A percentile compares a stretch with the other conserved stretches of the same genome.
phyloP scores from a whole-genome alignment of 1,140 invertebrate genomes.

The Drosophila parvula region DNA sequence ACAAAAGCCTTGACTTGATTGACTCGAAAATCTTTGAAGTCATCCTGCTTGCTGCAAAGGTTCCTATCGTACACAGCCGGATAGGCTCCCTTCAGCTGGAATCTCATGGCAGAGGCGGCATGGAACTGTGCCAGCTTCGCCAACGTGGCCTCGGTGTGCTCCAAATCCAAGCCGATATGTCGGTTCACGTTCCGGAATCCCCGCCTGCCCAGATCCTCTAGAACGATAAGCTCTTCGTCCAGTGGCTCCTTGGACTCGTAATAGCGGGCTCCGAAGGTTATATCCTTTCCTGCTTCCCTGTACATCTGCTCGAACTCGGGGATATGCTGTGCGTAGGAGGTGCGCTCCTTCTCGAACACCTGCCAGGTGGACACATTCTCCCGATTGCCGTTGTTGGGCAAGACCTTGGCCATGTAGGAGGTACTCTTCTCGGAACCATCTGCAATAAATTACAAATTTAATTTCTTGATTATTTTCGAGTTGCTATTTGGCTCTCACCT shows the following conservation, averaged over 20 bases:
- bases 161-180: slow-evolving; percentile 85
- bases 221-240: slow-evolving; percentile 74
- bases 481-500: slow-evolving; percentile 21
- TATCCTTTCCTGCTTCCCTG: slow-evolving; percentile 61
- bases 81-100: slow-evolving; percentile 53
- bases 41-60: slow-evolving; percentile 53
- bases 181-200: slow-evolving; percentile 86
- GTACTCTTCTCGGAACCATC: slow-evolving; percentile 37
- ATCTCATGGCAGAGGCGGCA: slow-evolving; percentile 84
- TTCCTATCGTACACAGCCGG: slow-evolving; percentile 44
- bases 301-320: slow-evolving; percentile 70
- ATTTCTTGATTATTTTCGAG: background rate
- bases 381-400: slow-evolving; percentile 44
- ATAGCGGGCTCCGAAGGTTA: slow-evolving; percentile 58
- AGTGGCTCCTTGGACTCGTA: slow-evolving; percentile 24
- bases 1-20: slow-evolving; percentile 39
- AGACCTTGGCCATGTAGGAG: slow-evolving; percentile 65
- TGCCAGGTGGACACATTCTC: slow-evolving; percentile 61
- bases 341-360: slow-evolving; percentile 69
- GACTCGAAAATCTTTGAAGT: slow-evolving; percentile 56
- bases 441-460: slow-evolving; percentile 12
- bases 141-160: slow-evolving; percentile 85
- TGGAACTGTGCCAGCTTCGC: slow-evolving; percentile 86
- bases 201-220: slow-evolving; percentile 85
- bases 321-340: slow-evolving; percentile 56